Evolutionary conservation across 2,797 vertebrate species (phyloP).

Genomic region (Prionace glauca): DNA sequence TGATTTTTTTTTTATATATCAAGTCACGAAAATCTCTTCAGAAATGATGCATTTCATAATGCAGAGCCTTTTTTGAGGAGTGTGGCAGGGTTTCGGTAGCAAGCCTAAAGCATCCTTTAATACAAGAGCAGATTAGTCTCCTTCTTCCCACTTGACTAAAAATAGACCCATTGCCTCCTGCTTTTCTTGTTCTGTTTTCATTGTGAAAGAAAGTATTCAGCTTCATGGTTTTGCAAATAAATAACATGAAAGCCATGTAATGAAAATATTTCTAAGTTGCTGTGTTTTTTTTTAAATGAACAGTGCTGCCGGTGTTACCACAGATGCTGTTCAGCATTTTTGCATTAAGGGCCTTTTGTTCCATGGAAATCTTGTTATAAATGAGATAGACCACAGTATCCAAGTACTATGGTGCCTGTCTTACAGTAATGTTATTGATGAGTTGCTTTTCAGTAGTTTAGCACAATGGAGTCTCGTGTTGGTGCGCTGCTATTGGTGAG

Average conservation of each 20-base stretch:
- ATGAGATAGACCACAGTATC: neutral
- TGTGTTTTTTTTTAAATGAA: neutral
- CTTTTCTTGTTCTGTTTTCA: neutral
- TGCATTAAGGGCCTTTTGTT: neutral
- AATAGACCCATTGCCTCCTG: neutral
- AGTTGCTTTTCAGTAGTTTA: neutral
- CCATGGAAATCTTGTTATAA: neutral
- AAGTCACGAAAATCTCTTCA: neutral
- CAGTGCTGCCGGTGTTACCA: neutral
- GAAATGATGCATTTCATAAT: neutral
- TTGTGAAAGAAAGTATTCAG: neutral
- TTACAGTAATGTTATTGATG: neutral
- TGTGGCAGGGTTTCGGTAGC: neutral
- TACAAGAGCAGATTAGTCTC: neutral
- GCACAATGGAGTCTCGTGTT: neutral
- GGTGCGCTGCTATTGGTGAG: neutral
- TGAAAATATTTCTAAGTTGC: neutral
- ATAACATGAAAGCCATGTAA: neutral
- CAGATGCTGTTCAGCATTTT: neutral
- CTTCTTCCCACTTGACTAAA: neutral
- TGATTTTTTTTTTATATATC: neutral
- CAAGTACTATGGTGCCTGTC: neutral
- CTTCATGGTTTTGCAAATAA: neutral
- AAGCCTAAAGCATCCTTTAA: neutral
- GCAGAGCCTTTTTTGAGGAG: neutral